Conservation (phyloP, 2,888 invertebrate genomes). For the Melanchra persicariae region DNA sequence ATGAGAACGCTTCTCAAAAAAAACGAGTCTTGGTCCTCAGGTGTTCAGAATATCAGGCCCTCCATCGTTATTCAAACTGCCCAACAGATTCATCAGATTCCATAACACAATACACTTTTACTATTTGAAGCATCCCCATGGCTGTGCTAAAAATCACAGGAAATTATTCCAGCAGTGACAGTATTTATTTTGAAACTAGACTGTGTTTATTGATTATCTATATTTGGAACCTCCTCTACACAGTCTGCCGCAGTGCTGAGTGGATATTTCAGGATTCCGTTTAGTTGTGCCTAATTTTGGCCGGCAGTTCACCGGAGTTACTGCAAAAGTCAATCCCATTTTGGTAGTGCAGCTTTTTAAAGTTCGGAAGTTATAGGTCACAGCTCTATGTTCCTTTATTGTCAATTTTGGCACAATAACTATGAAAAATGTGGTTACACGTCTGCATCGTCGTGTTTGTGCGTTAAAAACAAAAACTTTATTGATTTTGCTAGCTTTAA, state of each 20-base stretch:
- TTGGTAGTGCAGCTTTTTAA: background rate
- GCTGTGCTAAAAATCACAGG: background rate
- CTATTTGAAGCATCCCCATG: background rate
- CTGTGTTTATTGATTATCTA: background rate
- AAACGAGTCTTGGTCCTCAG: no score
- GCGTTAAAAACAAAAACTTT: no score
- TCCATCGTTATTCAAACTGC: no score
- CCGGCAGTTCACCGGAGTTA: background rate
- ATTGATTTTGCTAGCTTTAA: background rate
- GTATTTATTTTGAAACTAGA: background rate
- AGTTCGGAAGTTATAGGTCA: no score
- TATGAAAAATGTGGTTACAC: no score
- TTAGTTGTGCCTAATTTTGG: background rate
- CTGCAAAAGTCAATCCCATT: background rate
- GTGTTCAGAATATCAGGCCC: no score
- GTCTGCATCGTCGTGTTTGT: no score
- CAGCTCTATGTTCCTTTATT: background rate
- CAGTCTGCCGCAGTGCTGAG: background rate
- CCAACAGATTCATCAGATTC: no score
- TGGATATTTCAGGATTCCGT: constrained; percentile 10
- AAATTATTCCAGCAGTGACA: background rate
- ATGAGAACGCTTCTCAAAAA: no score
- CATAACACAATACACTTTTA: no score
- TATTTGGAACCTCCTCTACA: background rate
- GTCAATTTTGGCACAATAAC: background rate